Evolutionary conservation across 2,113 vertebrate genomes (phyloP).

Genomic region (Dermatemys mawii): DNA sequence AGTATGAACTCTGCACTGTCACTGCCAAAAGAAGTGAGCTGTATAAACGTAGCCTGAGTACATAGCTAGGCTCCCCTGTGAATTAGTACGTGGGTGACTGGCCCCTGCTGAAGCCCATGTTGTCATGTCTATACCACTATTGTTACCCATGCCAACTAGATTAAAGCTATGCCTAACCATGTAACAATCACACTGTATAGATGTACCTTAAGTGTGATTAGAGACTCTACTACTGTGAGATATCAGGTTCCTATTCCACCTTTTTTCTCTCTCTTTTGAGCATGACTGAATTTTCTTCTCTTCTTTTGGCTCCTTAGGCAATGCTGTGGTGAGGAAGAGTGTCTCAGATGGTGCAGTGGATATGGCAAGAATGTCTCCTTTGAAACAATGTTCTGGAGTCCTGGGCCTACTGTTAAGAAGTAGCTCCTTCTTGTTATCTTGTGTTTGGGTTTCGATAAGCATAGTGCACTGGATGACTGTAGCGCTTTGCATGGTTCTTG

Average conservation of each 20-base stretch:
- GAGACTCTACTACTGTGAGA: not conserved
- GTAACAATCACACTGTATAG: too few species aligned
- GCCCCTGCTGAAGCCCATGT: too few species aligned
- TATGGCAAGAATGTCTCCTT: not conserved
- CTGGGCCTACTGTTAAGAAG: not conserved
- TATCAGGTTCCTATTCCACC: not conserved
- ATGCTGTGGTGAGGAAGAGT: not conserved
- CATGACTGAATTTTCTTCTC: not conserved
- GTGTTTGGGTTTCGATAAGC: not conserved
- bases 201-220: not conserved
- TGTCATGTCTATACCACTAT: too few species aligned
- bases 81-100: too few species aligned
- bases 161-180: too few species aligned
- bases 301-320: not conserved
- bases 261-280: not conserved
- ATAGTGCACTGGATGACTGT: not conserved
- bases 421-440: not conserved
- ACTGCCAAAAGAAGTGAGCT: too few species aligned
- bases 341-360: not conserved
- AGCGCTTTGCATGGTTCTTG: not conserved
- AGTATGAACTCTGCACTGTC: too few species aligned
- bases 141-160: too few species aligned
- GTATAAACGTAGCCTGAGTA: too few species aligned
- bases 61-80: too few species aligned
- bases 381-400: not conserved